Evolutionary conservation across 1,140 invertebrate species (phyloP).

Genomic region (Hypothenemus hampei): DNA sequence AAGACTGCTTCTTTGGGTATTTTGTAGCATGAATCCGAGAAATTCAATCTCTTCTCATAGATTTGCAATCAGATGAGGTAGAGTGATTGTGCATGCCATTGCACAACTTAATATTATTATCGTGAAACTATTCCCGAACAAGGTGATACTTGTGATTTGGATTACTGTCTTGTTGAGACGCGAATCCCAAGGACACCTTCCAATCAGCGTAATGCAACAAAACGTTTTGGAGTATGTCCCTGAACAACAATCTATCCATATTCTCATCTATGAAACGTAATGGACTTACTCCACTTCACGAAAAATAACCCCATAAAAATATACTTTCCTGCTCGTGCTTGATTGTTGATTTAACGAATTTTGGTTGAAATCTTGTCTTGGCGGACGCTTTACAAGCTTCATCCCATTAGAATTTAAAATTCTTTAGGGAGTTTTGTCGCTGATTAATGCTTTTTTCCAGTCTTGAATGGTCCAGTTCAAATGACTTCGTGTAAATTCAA

Average conservation of each 20-base stretch:
- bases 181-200: background rate
- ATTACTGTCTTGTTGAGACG: constrained; percentile 1
- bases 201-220: constrained; percentile 14
- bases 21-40: background rate
- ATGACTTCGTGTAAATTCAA: no score
- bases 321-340: background rate
- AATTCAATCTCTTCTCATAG: background rate
- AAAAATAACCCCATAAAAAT: constrained; percentile 15
- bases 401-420: no score
- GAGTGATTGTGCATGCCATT: background rate
- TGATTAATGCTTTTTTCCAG: no score
- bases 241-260: background rate
- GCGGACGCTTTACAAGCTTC: no score
- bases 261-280: constrained; percentile 11
- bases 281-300: constrained; percentile 7
- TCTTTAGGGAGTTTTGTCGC: no score
- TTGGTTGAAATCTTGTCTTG: no score
- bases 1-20: background rate
- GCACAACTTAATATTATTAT: background rate
- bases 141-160: background rate
- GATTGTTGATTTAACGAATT: background rate
- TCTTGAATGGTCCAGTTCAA: no score
- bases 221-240: constrained; percentile 1
- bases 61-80: background rate
- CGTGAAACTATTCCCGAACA: background rate